Conservation (phyloP, 1,140 invertebrate genomes). For the Danaus plexippus region DNA sequence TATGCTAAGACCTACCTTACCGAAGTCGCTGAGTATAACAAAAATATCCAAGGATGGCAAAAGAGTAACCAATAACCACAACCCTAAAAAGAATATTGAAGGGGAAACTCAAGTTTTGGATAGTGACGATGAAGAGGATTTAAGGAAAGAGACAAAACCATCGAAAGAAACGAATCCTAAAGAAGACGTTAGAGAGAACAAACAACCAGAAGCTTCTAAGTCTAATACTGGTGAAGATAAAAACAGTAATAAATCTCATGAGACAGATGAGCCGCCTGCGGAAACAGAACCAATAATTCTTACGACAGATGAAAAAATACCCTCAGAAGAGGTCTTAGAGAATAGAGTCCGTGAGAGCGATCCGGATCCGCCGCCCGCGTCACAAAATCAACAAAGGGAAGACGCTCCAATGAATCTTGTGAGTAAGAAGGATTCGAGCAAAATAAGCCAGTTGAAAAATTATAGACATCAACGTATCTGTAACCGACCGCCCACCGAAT, state of each 20-base stretch:
- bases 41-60: constrained; percentile 50
- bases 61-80: constrained; percentile 33
- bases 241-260: constrained; percentile 12
- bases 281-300: constrained; percentile 40
- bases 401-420: constrained; percentile 26
- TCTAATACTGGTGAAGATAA: constrained; percentile 4
- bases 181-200: constrained; percentile 9
- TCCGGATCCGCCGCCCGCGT: constrained; percentile 9
- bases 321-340: constrained; percentile 56
- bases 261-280: constrained; percentile 10
- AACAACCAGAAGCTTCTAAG: no score
- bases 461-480: constrained; percentile 62
- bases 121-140: constrained; percentile 51
- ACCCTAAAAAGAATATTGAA: constrained; percentile 35
- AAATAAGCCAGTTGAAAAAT: constrained; percentile 68
- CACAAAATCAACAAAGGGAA: constrained; percentile 20
- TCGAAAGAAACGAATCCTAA: constrained; percentile 7
- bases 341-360: constrained; percentile 29
- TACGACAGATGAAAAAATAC: constrained; percentile 62
- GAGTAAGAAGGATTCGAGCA: constrained; percentile 38
- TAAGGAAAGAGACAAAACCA: constrained; percentile 5
- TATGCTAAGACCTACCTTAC: constrained; percentile 44
- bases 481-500: constrained; percentile 45
- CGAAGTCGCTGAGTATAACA: constrained; percentile 60
- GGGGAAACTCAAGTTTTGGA: constrained; percentile 59